A percentile compares a stretch with the other conserved stretches of the same genome.
Conservation (phyloP, 2,797 vertebrate species). For the Sphenopsis melanotis region DNA sequence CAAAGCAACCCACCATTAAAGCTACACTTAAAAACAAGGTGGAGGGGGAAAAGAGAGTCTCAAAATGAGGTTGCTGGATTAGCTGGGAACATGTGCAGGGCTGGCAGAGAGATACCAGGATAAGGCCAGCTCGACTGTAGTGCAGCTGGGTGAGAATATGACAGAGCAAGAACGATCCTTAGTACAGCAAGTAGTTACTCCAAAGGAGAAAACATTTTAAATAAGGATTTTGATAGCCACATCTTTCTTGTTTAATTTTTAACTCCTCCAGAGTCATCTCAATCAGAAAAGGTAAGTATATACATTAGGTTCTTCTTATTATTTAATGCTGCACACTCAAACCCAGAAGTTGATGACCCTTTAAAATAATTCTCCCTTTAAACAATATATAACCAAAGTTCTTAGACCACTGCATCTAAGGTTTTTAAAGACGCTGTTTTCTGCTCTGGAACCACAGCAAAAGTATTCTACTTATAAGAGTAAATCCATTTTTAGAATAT, state of each 20-base stretch:
- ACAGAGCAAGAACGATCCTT: background rate
- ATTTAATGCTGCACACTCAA: background rate
- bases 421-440: background rate
- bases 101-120: background rate
- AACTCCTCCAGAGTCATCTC: background rate
- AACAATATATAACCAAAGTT: background rate
- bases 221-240: background rate
- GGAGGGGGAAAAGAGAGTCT: background rate
- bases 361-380: background rate
- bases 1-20: background rate
- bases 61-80: background rate
- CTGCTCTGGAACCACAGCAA: background rate
- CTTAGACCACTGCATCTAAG: background rate
- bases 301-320: background rate
- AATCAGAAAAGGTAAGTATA: background rate
- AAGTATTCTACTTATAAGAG: slow-evolving; percentile 9
- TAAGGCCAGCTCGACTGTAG: background rate
- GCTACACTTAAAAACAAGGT: background rate
- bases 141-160: background rate
- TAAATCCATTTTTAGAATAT: background rate
- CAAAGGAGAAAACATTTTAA: background rate
- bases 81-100: background rate
- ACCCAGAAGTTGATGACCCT: background rate
- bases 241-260: background rate
- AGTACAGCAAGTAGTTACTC: background rate